Evolutionary conservation across 2,113 vertebrate genomes (phyloP).

Genomic region (Mastomys coucha): DNA sequence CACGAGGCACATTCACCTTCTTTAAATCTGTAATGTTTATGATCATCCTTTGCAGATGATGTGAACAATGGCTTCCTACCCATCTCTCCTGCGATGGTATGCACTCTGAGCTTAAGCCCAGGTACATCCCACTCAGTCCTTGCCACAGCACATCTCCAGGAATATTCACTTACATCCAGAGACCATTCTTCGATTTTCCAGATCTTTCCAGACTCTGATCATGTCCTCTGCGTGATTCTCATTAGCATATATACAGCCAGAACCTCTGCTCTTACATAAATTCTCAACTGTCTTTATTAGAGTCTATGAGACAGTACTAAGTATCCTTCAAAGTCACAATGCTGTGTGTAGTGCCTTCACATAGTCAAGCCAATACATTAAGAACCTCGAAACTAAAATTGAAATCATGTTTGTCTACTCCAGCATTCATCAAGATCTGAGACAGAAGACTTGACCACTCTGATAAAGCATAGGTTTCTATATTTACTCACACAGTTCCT

Average conservation of each 20-base stretch:
- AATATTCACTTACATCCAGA: not conserved
- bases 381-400: not conserved
- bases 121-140: not conserved
- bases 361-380: not conserved
- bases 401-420: not conserved
- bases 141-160: not conserved
- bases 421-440: not conserved
- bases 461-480: slow-evolving; percentile 23
- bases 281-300: not conserved
- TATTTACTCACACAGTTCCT: not conserved
- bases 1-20: not conserved
- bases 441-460: not conserved
- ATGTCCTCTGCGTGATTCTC: not conserved
- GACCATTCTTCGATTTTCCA: not conserved
- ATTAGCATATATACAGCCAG: not conserved
- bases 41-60: slow-evolving; percentile 22
- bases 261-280: not conserved
- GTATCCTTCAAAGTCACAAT: not conserved
- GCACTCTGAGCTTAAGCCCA: not conserved
- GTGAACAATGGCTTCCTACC: not conserved
- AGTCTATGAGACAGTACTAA: not conserved
- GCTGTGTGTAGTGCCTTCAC: not conserved
- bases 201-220: not conserved
- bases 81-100: not conserved
- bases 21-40: not conserved